Evolutionary conservation across 2,113 vertebrate species (phyloP).

Genomic region (Phalacrocorax pelagicus): DNA sequence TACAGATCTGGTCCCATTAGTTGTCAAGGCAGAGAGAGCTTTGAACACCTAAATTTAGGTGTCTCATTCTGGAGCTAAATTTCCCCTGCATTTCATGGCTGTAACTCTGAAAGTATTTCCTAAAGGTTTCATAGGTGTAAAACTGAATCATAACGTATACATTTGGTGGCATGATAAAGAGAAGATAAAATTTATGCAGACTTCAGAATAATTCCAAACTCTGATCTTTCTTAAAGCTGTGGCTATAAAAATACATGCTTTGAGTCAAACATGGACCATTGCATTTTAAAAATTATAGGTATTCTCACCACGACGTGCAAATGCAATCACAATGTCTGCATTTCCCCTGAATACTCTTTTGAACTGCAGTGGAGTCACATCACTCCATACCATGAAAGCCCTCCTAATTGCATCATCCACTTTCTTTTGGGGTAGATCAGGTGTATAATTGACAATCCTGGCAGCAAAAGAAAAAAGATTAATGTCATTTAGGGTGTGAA

Average conservation of each 20-base stretch:
- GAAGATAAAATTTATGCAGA: neutral
- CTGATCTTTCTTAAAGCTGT: neutral
- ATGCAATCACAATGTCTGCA: constrained; percentile 74
- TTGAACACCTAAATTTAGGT: neutral
- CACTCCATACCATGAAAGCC: constrained; percentile 69
- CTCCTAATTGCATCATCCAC: constrained; percentile 60
- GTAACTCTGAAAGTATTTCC: neutral
- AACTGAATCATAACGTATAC: neutral
- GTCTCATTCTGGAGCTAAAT: neutral
- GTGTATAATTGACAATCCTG: constrained; percentile 63
- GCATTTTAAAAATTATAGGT: neutral
- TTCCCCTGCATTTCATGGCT: neutral
- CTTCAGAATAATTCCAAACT: neutral
- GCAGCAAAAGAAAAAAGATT: neutral
- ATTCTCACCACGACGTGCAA: constrained; percentile 64
- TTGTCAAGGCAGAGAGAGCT: neutral
- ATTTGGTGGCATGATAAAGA: neutral
- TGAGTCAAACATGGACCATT: neutral
- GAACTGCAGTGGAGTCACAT: constrained; percentile 66
- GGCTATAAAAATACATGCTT: neutral
- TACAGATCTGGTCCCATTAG: neutral
- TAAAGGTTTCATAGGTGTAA: neutral
- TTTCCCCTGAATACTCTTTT: accelerated
- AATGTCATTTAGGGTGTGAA: neutral
- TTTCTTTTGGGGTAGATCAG: neutral